Evolutionary conservation across 2,888 invertebrate genomes (phyloP), one percentile per base, ranked within the genome.

Genomic region (Ecdyonurus torrentis): DNA sequence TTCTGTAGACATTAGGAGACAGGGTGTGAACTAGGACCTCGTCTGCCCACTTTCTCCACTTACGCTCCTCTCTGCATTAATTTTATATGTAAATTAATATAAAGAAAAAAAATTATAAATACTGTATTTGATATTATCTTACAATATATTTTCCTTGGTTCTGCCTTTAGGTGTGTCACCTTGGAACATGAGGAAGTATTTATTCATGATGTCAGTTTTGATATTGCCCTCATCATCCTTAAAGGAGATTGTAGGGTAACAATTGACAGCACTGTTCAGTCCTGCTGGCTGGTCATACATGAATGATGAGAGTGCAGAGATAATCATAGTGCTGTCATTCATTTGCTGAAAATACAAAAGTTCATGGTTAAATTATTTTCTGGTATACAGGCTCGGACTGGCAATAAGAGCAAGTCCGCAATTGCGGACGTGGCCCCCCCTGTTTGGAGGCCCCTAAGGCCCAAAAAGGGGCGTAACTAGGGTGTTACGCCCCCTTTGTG

Each of bases 11-110:
- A 75, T 99, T 99, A 0, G 99, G 99, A 0, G 98, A 97, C 50
- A 99, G 78, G 0, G 87, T 85, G 73, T 97, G 98, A 0, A 99
- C 95, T 1, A 97, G 79, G 53, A 87, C 85, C 60, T 84, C 81
- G 73, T 99, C 99, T 0, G 89, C 89, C 99, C 99, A 99, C 71
- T 86, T 83, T 60, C 99, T 81, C 98, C 98, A 99, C 71, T 91
- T 87, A 50, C 93, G 82, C 75, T 98, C 98, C 68, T 89, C 87
- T 53, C 95, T 95, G 71, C 59, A 79, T n/a, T 50, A 18, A 50
- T 50, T 10, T 10, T 50, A 50, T 10, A 50, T 10, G 7, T 10
- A 50, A 50, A 10, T 50, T 50, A 50, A 10, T 7, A 50, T 50
- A 50, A 10, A 50, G 7, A 50, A 10, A 50, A 50, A 50, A 10